A percentile compares a stretch with the other conserved stretches of the same genome.
These are phyloP conservation scores for Gisinianus flammeolus DNA, from an alignment of 2,888 invertebrate species.

Conservation along the genomic window DNA sequence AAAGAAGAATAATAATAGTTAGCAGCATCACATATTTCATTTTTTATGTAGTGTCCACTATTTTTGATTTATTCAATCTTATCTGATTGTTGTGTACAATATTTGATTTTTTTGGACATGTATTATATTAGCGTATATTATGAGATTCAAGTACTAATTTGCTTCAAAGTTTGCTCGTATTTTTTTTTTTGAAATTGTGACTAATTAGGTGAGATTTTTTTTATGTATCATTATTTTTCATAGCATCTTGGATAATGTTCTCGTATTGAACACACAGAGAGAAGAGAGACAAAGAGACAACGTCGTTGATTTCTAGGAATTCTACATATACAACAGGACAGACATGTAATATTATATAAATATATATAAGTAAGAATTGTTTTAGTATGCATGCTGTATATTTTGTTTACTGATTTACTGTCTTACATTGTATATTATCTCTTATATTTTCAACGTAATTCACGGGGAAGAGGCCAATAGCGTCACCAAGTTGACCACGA, in stretches of 20 bases:
- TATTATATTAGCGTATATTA: slow-evolving; percentile 9
- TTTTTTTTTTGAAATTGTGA: slow-evolving; percentile 27
- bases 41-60: slow-evolving; percentile 24
- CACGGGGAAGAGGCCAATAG: slow-evolving; percentile 91
- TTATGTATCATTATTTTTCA: slow-evolving; percentile 16
- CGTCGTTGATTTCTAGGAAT: slow-evolving; percentile 26
- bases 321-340: slow-evolving; percentile 25
- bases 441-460: slow-evolving; percentile 94
- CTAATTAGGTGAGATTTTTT: slow-evolving; percentile 46
- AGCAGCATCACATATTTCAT: not conserved
- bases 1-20: slow-evolving; percentile 2
- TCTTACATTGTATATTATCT: too few relatives aligned
- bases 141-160: slow-evolving; percentile 3
- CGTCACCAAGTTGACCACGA: slow-evolving; percentile 90
- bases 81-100: slow-evolving; percentile 39
- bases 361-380: not conserved
- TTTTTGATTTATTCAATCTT: slow-evolving; percentile 34
- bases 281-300: slow-evolving; percentile 39
- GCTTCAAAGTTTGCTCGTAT: slow-evolving; percentile 7
- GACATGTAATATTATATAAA: not conserved
- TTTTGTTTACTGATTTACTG: slow-evolving; percentile 9
- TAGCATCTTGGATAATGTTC: slow-evolving; percentile 33
- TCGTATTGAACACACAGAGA: slow-evolving; percentile 36
- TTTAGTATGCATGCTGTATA: not conserved
- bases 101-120: slow-evolving; percentile 2